phyloP scores from a whole-genome alignment of 2,888 invertebrate species.

The Eilema depressum region DNA sequence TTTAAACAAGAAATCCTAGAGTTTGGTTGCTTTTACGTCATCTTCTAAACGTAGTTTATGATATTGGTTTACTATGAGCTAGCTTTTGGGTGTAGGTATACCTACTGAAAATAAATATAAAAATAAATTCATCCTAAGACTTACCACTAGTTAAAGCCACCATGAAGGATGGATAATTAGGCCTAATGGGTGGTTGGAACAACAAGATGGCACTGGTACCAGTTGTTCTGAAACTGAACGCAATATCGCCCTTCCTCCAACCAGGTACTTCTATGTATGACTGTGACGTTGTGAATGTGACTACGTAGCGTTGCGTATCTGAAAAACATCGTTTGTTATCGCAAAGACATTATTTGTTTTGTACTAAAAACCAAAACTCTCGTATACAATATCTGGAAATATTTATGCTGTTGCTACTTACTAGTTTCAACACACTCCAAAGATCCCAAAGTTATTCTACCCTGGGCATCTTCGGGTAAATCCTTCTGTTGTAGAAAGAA shows the following conservation, averaged over 20 bases:
- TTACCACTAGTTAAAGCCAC: slow-evolving; percentile 94
- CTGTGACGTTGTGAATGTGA: slow-evolving; percentile 97
- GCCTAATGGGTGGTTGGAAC: slow-evolving; percentile 96
- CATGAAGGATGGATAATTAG: slow-evolving; percentile 96
- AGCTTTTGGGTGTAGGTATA: too few species aligned
- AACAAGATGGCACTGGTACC: slow-evolving; percentile 95
- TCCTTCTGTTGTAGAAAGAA: slow-evolving; percentile 95
- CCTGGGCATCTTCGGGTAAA: slow-evolving; percentile 93
- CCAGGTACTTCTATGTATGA: slow-evolving; percentile 97
- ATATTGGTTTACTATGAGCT: too few species aligned
- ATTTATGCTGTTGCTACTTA: slow-evolving; percentile 88
- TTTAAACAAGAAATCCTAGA: too few species aligned
- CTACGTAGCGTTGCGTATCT: slow-evolving; percentile 97
- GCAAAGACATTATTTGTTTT: not conserved
- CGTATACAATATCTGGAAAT: not conserved
- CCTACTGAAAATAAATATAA: not conserved
- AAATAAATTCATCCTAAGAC: slow-evolving; percentile 25
- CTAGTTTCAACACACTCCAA: slow-evolving; percentile 98
- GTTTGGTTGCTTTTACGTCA: too few species aligned
- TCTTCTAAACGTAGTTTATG: too few species aligned
- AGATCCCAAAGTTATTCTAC: slow-evolving; percentile 95
- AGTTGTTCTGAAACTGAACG: slow-evolving; percentile 97
- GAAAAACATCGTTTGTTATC: slow-evolving; percentile 58
- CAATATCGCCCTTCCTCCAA: slow-evolving; percentile 97
- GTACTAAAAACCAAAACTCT: not conserved